A percentile compares a stretch with the other conserved stretches of the same genome.
Evolutionary conservation across 2,113 vertebrate genomes (phyloP).

Genomic region (Periophthalmus modestus): DNA sequence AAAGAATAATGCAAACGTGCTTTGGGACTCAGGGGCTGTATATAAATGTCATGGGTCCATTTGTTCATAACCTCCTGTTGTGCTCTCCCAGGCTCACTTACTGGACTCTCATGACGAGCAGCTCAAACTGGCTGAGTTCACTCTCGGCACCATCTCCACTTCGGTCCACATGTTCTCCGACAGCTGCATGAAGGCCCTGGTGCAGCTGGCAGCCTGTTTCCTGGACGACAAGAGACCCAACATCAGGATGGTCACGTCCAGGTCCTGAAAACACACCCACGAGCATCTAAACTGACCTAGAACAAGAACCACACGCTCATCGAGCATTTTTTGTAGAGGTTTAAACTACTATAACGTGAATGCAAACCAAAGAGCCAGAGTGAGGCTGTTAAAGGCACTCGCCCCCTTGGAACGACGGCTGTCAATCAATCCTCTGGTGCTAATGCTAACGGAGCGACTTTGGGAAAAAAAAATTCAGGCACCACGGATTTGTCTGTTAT

Average conservation of each 20-base stretch:
- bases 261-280: conserved; percentile 67
- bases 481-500: too few relatives aligned
- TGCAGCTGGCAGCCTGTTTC: conserved; percentile 86
- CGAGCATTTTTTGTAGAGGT: too few relatives aligned
- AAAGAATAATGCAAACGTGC: too few relatives aligned
- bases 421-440: too few relatives aligned
- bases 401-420: too few relatives aligned
- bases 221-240: conserved; percentile 91
- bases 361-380: too few relatives aligned
- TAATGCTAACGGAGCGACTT: not conserved
- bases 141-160: conserved; percentile 88
- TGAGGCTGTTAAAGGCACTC: too few relatives aligned
- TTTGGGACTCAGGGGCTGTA: too few relatives aligned
- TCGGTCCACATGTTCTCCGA: conserved; percentile 88
- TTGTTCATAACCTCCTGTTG: not conserved
- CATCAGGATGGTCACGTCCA: conserved; percentile 87
- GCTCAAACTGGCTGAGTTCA: conserved; percentile 91
- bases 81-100: conserved; percentile 41
- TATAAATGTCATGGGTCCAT: too few relatives aligned
- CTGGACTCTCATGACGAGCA: conserved; percentile 81
- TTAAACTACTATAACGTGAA: too few relatives aligned
- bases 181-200: conserved; percentile 84
- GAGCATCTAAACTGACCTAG: too few relatives aligned
- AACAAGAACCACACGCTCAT: too few relatives aligned
- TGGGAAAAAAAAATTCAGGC: not conserved